A percentile compares a stretch with the other conserved stretches of the same genome.
phyloP scores from a whole-genome alignment of 2,113 vertebrate species.

The Accipiter cooperii region DNA sequence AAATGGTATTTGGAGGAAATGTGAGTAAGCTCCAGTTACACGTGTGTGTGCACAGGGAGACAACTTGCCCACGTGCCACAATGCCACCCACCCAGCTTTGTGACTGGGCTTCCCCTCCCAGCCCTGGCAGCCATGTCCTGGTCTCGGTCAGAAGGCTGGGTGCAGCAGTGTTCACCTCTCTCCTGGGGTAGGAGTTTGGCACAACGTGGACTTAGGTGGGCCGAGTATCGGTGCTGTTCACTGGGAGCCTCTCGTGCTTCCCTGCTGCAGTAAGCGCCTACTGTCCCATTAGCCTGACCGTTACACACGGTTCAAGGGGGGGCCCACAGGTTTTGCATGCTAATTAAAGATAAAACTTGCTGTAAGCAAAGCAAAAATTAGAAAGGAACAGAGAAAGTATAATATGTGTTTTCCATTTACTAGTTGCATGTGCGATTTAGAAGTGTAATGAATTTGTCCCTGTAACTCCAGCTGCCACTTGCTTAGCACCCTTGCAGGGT shows the following conservation, averaged over 20 bases:
- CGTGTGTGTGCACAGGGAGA: not conserved
- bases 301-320: fast-evolving
- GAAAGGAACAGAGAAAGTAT: not conserved
- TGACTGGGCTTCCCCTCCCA: not conserved
- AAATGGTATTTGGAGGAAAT: not conserved
- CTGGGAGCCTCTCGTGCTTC: not conserved
- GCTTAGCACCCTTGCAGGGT: not conserved
- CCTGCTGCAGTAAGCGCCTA: too few relatives aligned
- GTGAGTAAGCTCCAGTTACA: not conserved
- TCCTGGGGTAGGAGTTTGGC: not conserved
- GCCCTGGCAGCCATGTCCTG: not conserved
- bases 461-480: not conserved
- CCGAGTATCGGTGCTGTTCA: not conserved
- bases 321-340: not conserved
- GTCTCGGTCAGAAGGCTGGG: not conserved
- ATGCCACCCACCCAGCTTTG: not conserved
- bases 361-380: not conserved
- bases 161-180: not conserved
- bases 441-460: not conserved
- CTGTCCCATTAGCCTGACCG: fast-evolving
- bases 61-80: fast-evolving
- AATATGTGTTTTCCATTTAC: not conserved
- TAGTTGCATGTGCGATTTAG: not conserved
- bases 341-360: not conserved
- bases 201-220: fast-evolving